Evolutionary conservation across 2,888 invertebrate species (phyloP).

Genomic region (Loripinus fragilis): DNA sequence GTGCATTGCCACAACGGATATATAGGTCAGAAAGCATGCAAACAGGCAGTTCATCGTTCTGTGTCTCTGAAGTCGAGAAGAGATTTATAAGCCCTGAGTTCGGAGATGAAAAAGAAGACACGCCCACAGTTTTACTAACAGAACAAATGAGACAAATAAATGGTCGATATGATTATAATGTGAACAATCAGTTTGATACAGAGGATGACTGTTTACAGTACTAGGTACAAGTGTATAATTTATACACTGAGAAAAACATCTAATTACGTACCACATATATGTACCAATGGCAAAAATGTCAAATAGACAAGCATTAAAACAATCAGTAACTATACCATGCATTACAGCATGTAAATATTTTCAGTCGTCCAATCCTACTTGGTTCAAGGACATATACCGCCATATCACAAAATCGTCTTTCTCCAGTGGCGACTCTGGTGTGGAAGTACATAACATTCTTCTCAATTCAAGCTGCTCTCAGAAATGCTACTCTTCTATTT

Average conservation of each 20-base stretch:
- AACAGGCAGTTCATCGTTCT: neutral
- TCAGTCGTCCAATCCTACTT: neutral
- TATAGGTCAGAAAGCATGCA: neutral
- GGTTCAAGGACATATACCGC: neutral
- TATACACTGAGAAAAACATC: too few species aligned
- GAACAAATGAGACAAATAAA: slow-evolving; percentile 2
- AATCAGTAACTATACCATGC: too few species aligned
- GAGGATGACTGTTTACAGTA: neutral
- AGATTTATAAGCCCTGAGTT: slow-evolving; percentile 8
- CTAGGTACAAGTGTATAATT: neutral
- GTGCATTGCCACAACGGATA: neutral
- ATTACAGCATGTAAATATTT: too few species aligned
- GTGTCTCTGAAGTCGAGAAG: neutral
- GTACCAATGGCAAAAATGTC: too few species aligned
- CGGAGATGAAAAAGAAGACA: neutral
- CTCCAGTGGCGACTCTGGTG: neutral
- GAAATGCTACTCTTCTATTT: too few species aligned
- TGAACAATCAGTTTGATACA: neutral
- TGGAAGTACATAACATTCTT: neutral
- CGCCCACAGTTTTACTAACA: too few species aligned
- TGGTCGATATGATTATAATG: neutral
- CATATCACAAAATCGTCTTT: neutral
- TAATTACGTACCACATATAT: too few species aligned
- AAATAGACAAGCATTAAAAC: too few species aligned
- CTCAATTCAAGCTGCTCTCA: too few species aligned